Base-by-base conservation (phyloP, 2,797 vertebrate genomes). In the Gymnothorax javanicus region DNA sequence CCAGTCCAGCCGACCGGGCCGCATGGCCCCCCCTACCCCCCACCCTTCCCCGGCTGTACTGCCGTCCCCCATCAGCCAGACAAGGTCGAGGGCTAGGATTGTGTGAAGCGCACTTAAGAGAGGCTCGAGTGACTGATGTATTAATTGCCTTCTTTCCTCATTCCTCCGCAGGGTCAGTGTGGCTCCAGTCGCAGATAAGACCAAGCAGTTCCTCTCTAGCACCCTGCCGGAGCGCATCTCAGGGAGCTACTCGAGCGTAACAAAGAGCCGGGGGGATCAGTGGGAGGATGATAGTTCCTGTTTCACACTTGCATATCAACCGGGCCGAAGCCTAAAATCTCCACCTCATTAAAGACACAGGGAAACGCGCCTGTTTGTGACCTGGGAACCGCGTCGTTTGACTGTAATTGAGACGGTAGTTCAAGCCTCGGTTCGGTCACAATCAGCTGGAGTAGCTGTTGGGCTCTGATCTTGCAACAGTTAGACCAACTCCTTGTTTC, bases 131-230 rank as follows among this genome's bases (percentile, higher is more conserved):
- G 95, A 96, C 96, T 94, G 96, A 95, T 94, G 93, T 93, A 96
- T 96, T 96, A 96, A 96, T 96, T 96, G 96, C 95, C 95, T 95
- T 94, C 23, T 95, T 95, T 94, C 91, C 91, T 94, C 90, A 91
- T 94, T 94, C 92, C 91, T 90, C 90, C 89, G 89, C 92, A 94
- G 94, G 95, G 96, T 96, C 96, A 96, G 93, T 87, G 67, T 85
- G 86, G 91, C 33, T 93, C 94, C 93, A 91, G 91, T 89, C 91
- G 87, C 90, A 90, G 92, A 92, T 92, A 93, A 86, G 87, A 92
- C 91, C 87, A 90, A 89, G 90, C 89, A 90, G 91, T 91, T 91
- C 91, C 89, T 91, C 89, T 89, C 89, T 87, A 88, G 88, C 88
- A 88, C 88, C 88, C 85, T 85, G 58, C 86, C 90, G 86, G 87